These are phyloP conservation scores for Siphamia tubifer DNA, from an alignment of 2,113 vertebrate genomes.

Conservation along the genomic window DNA sequence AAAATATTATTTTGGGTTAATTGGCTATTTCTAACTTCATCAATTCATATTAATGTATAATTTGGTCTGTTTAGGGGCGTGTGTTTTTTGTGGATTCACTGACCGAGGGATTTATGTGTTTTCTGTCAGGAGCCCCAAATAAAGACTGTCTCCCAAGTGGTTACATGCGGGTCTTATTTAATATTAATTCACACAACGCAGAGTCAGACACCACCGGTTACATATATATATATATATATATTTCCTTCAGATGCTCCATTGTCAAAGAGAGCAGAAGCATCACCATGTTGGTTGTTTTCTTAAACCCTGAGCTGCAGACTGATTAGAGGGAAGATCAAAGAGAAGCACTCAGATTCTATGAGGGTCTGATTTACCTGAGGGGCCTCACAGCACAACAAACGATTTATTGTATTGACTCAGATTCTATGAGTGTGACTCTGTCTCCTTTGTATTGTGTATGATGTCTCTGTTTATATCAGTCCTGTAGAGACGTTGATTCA, in stretches of 20 bases:
- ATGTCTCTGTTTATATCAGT: conserved; percentile 1
- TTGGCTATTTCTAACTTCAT: no score
- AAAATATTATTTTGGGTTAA: no score
- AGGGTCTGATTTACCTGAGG: conserved; percentile 21
- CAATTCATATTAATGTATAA: no score
- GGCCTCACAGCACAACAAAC: conserved; percentile 4
- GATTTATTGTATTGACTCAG: conserved; percentile 30
- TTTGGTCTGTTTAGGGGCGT: no score
- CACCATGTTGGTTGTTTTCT: conserved; percentile 7
- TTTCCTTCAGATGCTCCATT: background rate
- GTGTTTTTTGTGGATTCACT: no score
- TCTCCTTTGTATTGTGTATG: background rate
- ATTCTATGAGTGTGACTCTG: background rate
- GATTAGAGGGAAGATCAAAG: conserved; percentile 50
- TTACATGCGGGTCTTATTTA: no score
- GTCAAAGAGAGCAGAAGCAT: conserved; percentile 16
- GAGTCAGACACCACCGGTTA: no score
- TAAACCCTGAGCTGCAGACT: conserved; percentile 40
- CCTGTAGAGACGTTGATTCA: background rate
- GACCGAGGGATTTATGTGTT: no score
- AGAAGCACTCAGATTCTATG: conserved; percentile 8
- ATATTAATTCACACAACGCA: no score
- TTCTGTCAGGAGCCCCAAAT: no score
- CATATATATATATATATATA: no score
- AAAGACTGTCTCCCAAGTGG: no score